Base-by-base conservation (phyloP, 2,113 vertebrate genomes). In the Corythoichthys intestinalis region DNA sequence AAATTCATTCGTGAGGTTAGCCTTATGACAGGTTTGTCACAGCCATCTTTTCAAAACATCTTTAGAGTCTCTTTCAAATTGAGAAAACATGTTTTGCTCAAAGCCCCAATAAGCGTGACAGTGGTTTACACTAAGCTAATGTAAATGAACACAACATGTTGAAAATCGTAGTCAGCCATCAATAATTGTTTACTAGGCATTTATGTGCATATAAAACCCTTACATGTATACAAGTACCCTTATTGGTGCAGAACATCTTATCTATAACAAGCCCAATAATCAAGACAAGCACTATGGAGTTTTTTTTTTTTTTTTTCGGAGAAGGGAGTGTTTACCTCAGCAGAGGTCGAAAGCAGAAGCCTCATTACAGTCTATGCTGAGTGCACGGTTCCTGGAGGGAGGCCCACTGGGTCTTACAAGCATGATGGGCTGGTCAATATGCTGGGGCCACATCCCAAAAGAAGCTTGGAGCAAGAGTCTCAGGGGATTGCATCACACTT, bases 351-450 rank as follows among this genome's bases (percentile, higher is more conserved):
- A 83, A 77, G 75, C 72, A 79, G 83, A 86, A 74, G 72, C 82
- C 82, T 89, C 81, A 88, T 90, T 88, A 86, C 65, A 72, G 80
- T 77, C 67, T 65, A 66, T 86, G 79, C 78, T 86, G 79, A 85
- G 79, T 80, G 69, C 78, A 79, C 74, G 70, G 79, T 84, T 84
- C 76, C 41, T 47, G 34, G 67, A 73, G 73, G 76, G 80, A 86
- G 79, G 82, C 88, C 87, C 85, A 87, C 71, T 80, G 82, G 86
- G 85, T 90, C 64, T 91, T 84, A 83, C 80, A 78, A 84, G 83
- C 82, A 86, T 87, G 85, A 89, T 89, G 87, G 81, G 77, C 81
- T 71, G 62, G 86, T 90, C 88, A 86, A 89, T 87, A 86, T 69
- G 71, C 83, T 69, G 70, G 75, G 72, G 79, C 82, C 79, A 83